Conservation (phyloP, 2,113 vertebrate species). For the western clawed frog (Xenopus tropicalis) region UCB_Xtro_10.0 CM004445.2:7507001-7507500, state of each 20-base stretch:
- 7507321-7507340: too few species aligned
- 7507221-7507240: slow-evolving; percentile 91
- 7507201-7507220: slow-evolving; percentile 95
- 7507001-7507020: too few species aligned
- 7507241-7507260: slow-evolving; percentile 95
- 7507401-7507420: slow-evolving; percentile 94
- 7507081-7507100: too few species aligned
- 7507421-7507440: slow-evolving; percentile 93
- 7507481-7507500: slow-evolving; percentile 41
- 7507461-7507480: slow-evolving; percentile 96
- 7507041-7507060: background rate
- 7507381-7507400: slow-evolving; percentile 98
- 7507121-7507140: too few species aligned
- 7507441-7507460: slow-evolving; percentile 96
- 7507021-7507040: too few species aligned
- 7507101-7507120: too few species aligned
- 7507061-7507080: too few species aligned
- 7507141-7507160: slow-evolving; percentile 83
- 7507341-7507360: too few species aligned
- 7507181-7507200: slow-evolving; percentile 96
- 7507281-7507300: too few species aligned
- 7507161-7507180: slow-evolving; percentile 91
- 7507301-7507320: too few species aligned
- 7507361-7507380: slow-evolving; percentile 71
- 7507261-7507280: slow-evolving; percentile 89